Base-by-base conservation (phyloP, 2,888 invertebrate genomes). In the Ochropleura plecta region DNA sequence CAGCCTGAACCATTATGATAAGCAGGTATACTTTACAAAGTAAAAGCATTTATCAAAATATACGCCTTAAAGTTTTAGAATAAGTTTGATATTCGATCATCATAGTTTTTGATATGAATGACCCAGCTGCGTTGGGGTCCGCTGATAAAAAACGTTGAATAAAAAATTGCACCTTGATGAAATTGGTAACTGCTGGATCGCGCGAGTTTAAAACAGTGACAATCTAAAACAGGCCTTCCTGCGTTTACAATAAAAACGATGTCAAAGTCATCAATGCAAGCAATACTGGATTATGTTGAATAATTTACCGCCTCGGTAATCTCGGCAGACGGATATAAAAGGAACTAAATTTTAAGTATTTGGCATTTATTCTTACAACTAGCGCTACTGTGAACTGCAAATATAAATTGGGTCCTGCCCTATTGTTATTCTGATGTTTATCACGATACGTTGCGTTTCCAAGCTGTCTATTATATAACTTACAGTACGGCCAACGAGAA, bases 101-200 rank as follows among this genome's bases (percentile, higher is more conserved):
- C 40, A 20, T 10, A 65, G 0, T 40, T 64, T 60, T 67, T 42
- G 9, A 42, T 9, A 30, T 12, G 48, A 59, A 65, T 40, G 3
- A 10, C 6, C 49, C 62, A 72, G 64, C 73, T 76, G 74, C 60
- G 62, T 8, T 40, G 53, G 49, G 30, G 62, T 20, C 44, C 18
- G 79, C 60, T 69, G 59, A 48, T 49, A 66, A 3, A 6, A 60
- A 73, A 44, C n/a, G n/a, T n/a, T n/a, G n/a, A 70, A 67, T 73
- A 66, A 64, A 86, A 86, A 84, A 65, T 71, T 64, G 79, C 73
- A 70, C 78, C 81, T 69, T 70, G 66, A 62, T 63, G 8, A 44
- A 67, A 42, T 81, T 76, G 70, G 85, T 78, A 73, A 30, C 4
- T 14, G 70, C 78, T 57, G 64, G 86, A 78, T 85, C 20, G 51